Percentiles rank a stretch among this genome's conserved stretches.
phyloP scores from a whole-genome alignment of 2,888 invertebrate genomes.

The Thereva unica region DNA sequence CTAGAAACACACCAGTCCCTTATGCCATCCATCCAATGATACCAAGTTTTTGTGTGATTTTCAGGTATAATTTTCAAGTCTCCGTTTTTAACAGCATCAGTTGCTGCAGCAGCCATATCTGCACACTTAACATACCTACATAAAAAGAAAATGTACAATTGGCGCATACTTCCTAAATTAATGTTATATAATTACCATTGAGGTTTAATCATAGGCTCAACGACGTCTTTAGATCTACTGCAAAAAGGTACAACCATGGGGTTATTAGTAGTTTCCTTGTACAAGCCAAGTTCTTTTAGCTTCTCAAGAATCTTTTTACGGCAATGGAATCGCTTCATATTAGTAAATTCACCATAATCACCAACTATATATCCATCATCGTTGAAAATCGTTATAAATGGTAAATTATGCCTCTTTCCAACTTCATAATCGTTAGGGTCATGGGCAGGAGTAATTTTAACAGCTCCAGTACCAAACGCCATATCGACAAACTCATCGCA shows the following conservation, averaged over 20 bases:
- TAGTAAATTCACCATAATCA: conserved; percentile 78
- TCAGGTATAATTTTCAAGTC: conserved; percentile 89
- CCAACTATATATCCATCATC: conserved; percentile 86
- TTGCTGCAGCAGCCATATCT: conserved; percentile 87
- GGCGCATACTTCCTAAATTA: background rate
- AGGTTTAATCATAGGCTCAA: conserved; percentile 93
- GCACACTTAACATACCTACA: conserved; percentile 80
- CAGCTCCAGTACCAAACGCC: conserved; percentile 96
- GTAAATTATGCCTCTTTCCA: conserved; percentile 84
- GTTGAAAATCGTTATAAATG: conserved; percentile 86
- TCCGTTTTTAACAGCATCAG: conserved; percentile 77
- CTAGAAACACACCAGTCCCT: conserved; percentile 98
- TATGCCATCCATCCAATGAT: conserved; percentile 93
- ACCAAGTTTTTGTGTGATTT: conserved; percentile 90
- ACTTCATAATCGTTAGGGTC: conserved; percentile 97
- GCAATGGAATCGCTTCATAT: conserved; percentile 90
- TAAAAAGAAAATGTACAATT: conserved; percentile 3
- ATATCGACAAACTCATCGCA: conserved; percentile 93
- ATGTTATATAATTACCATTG: conserved; percentile 79
- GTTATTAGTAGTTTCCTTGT: conserved; percentile 82
- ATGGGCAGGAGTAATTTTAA: conserved; percentile 98
- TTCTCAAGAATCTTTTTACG: conserved; percentile 79
- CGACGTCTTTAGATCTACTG: conserved; percentile 95
- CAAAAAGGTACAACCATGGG: conserved; percentile 96
- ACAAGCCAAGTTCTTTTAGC: conserved; percentile 72